phyloP scores from a whole-genome alignment of 2,888 invertebrate species.

The Cephus rjabovi region DNA sequence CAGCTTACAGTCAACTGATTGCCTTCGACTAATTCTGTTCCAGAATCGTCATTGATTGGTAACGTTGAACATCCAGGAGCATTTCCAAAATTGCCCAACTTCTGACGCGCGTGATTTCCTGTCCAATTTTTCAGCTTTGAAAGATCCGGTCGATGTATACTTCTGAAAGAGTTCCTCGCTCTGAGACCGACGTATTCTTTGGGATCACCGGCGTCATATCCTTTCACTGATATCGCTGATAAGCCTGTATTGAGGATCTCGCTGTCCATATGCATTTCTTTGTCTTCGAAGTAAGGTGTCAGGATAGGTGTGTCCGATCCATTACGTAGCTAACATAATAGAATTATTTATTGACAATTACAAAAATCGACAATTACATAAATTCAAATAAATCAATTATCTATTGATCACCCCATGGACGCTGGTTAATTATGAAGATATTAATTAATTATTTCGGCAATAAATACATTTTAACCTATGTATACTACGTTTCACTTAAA shows the following conservation, averaged over 20 bases:
- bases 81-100: neutral
- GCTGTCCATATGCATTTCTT: conserved; percentile 11
- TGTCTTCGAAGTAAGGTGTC: conserved; percentile 14
- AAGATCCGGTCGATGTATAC: conserved; percentile 14
- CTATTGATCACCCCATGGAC: neutral
- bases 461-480: neutral
- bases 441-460: neutral
- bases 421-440: neutral
- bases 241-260: conserved; percentile 9
- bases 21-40: neutral
- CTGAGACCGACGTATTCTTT: neutral
- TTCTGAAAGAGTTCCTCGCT: conserved; percentile 16
- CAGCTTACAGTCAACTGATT: neutral
- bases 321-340: conserved; percentile 3
- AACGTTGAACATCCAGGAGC: neutral
- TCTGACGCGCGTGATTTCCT: neutral
- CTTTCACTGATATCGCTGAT: conserved; percentile 16
- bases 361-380: neutral
- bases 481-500: neutral
- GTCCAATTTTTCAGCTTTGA: conserved; percentile 12
- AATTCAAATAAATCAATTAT: neutral
- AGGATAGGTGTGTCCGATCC: conserved; percentile 3
- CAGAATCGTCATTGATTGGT: neutral
- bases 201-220: conserved; percentile 14
- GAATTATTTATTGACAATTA: neutral